phyloP scores from a whole-genome alignment of 2,113 vertebrate species.

The Brienomyrus longianalis region DNA sequence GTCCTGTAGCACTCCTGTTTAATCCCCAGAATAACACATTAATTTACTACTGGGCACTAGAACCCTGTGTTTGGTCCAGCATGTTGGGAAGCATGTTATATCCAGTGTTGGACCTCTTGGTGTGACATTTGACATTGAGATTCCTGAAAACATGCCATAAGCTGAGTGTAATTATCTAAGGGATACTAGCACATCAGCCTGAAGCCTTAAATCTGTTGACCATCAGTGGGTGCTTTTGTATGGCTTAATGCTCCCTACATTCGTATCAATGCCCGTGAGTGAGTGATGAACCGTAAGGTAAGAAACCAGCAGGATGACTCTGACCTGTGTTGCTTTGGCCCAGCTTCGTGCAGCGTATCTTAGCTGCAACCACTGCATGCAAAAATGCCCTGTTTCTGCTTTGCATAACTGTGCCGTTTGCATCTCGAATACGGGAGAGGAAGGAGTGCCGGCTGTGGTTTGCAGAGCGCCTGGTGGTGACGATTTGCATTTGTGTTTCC shows the following conservation, averaged over 20 bases:
- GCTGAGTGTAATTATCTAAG: background rate
- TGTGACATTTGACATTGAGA: background rate
- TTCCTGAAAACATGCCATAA: background rate
- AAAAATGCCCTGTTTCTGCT: background rate
- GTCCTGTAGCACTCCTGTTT: background rate
- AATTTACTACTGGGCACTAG: background rate
- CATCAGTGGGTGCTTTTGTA: background rate
- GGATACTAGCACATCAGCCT: background rate
- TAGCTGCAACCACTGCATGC: background rate
- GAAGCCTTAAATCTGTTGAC: background rate
- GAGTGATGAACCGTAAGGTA: background rate
- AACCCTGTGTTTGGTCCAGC: background rate
- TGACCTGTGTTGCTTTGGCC: background rate
- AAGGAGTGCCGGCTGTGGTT: background rate
- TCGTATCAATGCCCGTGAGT: background rate
- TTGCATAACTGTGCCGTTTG: constrained; percentile 10
- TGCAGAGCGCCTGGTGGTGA: background rate
- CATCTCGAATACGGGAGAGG: background rate
- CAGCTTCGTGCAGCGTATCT: background rate
- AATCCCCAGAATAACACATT: background rate
- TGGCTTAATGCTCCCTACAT: background rate
- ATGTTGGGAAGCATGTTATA: background rate
- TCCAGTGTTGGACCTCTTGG: background rate
- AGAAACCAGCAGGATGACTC: background rate
- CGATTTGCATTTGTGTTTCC: background rate